Percentiles rank a stretch among this genome's conserved stretches.
phyloP scores from a whole-genome alignment of 2,113 vertebrate species.

The Trichomycterus rosablanca region DNA sequence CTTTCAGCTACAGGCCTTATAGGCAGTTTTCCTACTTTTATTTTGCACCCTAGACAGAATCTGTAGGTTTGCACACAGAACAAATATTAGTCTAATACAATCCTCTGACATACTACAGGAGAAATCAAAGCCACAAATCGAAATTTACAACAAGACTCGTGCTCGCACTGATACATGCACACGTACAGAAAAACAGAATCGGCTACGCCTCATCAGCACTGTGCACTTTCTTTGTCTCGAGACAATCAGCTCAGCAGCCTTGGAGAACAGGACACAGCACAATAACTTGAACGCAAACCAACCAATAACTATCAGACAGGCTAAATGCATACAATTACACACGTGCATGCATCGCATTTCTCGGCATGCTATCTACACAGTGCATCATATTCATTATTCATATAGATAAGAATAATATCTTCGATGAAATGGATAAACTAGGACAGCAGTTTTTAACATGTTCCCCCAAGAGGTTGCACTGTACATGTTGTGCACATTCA shows the following conservation, averaged over 20 bases:
- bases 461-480: too few relatives aligned
- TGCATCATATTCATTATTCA: neutral
- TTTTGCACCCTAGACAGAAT: too few relatives aligned
- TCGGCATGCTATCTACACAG: slow-evolving; percentile 1
- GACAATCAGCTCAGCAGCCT: slow-evolving; percentile 43
- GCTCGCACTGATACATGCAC: slow-evolving; percentile 19
- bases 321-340: slow-evolving; percentile 1
- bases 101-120: too few relatives aligned
- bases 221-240: slow-evolving; percentile 50
- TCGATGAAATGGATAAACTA: too few relatives aligned
- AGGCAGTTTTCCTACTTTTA: too few relatives aligned
- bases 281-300: slow-evolving; percentile 21
- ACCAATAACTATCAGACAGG: neutral
- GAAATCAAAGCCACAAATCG: too few relatives aligned
- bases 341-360: neutral
- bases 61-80: too few relatives aligned
- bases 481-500: too few relatives aligned
- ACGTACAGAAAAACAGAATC: slow-evolving; percentile 20
- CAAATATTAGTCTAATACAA: too few relatives aligned
- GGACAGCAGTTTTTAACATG: too few relatives aligned
- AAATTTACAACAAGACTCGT: slow-evolving; percentile 10
- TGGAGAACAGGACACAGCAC: slow-evolving; percentile 22
- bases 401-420: neutral
- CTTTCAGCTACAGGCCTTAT: too few relatives aligned
- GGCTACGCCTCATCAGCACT: slow-evolving; percentile 49